Evolutionary conservation across 2,113 vertebrate species (phyloP).

Genomic region (Pseudois nayaur): DNA sequence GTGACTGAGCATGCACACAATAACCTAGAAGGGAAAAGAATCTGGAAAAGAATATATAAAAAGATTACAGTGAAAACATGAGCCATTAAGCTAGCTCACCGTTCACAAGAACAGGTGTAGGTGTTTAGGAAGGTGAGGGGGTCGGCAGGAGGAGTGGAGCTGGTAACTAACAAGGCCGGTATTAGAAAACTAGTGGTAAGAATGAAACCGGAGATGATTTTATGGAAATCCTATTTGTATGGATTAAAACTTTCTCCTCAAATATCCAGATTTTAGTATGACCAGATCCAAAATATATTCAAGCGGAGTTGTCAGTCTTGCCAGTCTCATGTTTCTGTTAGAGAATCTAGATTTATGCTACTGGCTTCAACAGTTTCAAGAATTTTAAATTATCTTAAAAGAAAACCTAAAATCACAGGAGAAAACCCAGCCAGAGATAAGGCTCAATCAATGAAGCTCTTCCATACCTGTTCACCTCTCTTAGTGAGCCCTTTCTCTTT

Average conservation of each 20-base stretch:
- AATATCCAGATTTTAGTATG: not conserved
- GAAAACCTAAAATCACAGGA: not conserved
- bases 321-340: not conserved
- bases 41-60: not conserved
- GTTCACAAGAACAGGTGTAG: not conserved
- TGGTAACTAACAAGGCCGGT: not conserved
- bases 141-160: accelerated
- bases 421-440: not conserved
- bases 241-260: not conserved
- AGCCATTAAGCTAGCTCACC: not conserved
- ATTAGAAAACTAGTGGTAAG: not conserved
- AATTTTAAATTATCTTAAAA: not conserved
- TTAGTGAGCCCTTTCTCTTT: not conserved
- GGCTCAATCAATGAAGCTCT: not conserved
- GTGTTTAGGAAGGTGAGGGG: not conserved
- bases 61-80: not conserved
- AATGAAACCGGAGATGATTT: not conserved
- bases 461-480: not conserved
- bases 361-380: not conserved
- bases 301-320: not conserved
- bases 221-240: not conserved
- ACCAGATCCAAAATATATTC: not conserved
- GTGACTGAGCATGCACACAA: not conserved
- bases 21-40: not conserved
- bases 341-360: not conserved